Evolutionary conservation across 2,113 vertebrate genomes (phyloP).

Genomic region (Suncus etruscus): DNA sequence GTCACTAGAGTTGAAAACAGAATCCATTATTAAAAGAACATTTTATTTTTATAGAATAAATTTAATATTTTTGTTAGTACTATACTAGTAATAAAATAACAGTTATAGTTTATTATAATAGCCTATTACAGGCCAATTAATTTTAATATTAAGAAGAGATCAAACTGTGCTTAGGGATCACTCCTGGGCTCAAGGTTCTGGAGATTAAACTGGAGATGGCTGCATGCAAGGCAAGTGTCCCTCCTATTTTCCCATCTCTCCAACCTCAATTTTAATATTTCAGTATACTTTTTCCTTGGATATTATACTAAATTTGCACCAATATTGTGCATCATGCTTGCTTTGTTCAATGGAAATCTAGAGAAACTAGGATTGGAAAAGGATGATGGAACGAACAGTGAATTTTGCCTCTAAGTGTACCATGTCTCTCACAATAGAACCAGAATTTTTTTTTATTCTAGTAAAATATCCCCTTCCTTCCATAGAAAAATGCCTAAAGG

Average conservation of each 20-base stretch:
- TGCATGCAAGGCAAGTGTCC: no score
- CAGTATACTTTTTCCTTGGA: constrained; percentile 34
- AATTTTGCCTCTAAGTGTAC: neutral
- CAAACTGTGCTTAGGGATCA: no score
- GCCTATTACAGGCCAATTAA: neutral
- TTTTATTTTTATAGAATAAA: constrained; percentile 37
- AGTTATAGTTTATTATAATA: constrained; percentile 14
- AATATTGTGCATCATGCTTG: neutral
- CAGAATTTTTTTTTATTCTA: neutral
- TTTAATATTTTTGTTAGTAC: neutral
- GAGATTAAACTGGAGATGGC: no score
- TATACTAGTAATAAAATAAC: constrained; percentile 30
- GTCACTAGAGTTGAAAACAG: constrained; percentile 16
- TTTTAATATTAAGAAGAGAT: neutral
- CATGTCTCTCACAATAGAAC: neutral
- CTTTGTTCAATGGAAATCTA: neutral
- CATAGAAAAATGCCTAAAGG: neutral
- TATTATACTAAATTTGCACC: neutral
- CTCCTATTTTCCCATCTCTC: no score
- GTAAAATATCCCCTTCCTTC: neutral
- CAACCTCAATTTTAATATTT: neutral
- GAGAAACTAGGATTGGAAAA: neutral
- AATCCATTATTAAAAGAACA: neutral
- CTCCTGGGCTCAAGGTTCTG: no score
- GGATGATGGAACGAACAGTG: neutral